Evolutionary conservation across 2,113 vertebrate genomes (phyloP).

Genomic region (Oceanodroma tethys): DNA sequence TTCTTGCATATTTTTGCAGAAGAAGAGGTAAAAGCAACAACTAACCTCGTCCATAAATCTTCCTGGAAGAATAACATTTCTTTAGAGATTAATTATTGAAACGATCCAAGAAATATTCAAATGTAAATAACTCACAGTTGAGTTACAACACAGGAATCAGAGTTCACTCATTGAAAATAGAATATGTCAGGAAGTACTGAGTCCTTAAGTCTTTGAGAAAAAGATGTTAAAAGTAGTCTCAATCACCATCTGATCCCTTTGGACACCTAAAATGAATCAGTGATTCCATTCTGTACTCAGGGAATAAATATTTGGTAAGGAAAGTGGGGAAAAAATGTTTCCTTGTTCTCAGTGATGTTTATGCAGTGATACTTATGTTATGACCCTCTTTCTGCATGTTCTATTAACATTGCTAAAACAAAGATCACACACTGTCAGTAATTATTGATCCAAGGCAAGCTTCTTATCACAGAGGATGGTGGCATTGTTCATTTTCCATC

Average conservation of each 20-base stretch:
- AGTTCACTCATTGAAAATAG: background rate
- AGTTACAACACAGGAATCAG: background rate
- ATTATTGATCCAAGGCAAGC: background rate
- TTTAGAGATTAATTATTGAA: background rate
- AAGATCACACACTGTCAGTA: background rate
- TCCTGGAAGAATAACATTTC: background rate
- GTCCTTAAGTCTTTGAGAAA: background rate
- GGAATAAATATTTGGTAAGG: background rate
- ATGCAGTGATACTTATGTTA: background rate
- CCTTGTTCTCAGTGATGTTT: background rate
- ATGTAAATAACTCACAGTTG: background rate
- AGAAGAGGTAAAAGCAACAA: background rate
- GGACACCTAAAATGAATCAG: background rate
- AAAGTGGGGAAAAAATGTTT: rapidly evolving
- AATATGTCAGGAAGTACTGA: background rate
- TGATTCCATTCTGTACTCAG: background rate
- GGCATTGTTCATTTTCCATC: background rate
- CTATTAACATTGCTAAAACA: background rate
- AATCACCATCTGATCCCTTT: background rate
- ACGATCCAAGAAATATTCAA: background rate
- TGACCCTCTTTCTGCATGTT: background rate
- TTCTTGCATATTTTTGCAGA: background rate
- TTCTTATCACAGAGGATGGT: background rate
- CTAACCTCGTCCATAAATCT: background rate
- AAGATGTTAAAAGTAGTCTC: background rate